Percentiles rank a stretch among this genome's conserved stretches.
These are phyloP conservation scores for Ectemnius continuus DNA, from an alignment of 2,888 invertebrate species.

Conservation along the genomic window DNA sequence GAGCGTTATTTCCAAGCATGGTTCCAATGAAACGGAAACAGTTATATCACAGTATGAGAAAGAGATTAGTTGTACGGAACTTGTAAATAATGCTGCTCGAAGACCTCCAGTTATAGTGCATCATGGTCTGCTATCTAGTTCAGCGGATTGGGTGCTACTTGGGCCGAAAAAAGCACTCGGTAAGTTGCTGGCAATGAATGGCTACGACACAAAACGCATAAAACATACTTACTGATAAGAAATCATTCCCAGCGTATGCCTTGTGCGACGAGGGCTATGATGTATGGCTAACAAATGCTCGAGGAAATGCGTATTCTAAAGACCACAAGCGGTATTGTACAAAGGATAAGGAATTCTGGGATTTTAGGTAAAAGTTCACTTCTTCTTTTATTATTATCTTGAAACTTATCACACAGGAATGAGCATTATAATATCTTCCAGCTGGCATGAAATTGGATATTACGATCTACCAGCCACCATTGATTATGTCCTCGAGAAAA, in stretches of 20 bases:
- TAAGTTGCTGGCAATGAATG: neutral
- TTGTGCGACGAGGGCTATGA: slow-evolving; percentile 73
- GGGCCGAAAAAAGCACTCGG: slow-evolving; percentile 70
- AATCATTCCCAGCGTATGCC: slow-evolving; percentile 66
- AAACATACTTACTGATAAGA: neutral
- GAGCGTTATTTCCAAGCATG: neutral
- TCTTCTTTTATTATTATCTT: neutral
- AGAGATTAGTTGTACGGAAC: no score
- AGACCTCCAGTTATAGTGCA: slow-evolving; percentile 68
- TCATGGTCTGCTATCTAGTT: slow-evolving; percentile 73
- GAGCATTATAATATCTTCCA: slow-evolving; percentile 60
- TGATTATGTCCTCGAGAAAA: slow-evolving; percentile 78
- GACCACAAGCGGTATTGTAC: slow-evolving; percentile 70
- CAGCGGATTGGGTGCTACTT: slow-evolving; percentile 74
- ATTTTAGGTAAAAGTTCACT: slow-evolving; percentile 69
- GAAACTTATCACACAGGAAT: neutral
- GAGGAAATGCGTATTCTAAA: slow-evolving; percentile 75
- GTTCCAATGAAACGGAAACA: neutral
- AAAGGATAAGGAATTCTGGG: slow-evolving; percentile 74
- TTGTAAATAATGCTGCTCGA: neutral
- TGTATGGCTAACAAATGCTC: slow-evolving; percentile 74
- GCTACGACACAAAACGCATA: neutral
- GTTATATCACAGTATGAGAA: neutral
- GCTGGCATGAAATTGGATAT: slow-evolving; percentile 82
- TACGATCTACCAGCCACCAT: slow-evolving; percentile 82